Evolutionary conservation across 2,888 invertebrate genomes (phyloP), one percentile per base, ranked within the genome.

Genomic region (Idaea biselata): DNA sequence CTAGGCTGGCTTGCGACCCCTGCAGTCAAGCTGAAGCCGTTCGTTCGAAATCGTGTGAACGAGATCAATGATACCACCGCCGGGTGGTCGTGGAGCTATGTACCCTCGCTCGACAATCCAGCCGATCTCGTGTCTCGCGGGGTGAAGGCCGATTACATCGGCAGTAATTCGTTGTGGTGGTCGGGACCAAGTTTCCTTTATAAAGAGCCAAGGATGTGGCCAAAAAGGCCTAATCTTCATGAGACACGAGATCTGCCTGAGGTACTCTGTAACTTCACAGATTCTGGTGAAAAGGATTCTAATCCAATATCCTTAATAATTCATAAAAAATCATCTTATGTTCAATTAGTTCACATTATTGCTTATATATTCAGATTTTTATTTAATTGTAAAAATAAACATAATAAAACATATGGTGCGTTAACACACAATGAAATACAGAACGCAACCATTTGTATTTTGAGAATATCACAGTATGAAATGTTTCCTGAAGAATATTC

Each of bases 1-100:
- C 58, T 70, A 8, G 65, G 71, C 14, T 73, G 72, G 71, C 55
- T 73, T 2, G 18, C 55, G 8, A 55, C 65, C 1, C 55, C 67
- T 11, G 53, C 66, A n/a, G 32, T 17, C 6, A 56, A 59, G 8
- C 54, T 67, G n/a, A 68, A 70, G 54, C 62, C 66, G 0, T 71
- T 65, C 54, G 68, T 68, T n/a, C 59, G 58, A 0, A 59, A 69
- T 67, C 18, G 67, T 5, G 60, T 68, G 4, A 56, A 54, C 53
- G 67, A 70, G 31, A 65, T 65, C 6, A 59, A 60, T 31, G 65
- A 65, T 55, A 55, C 60, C 32, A n/a, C 53, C 2, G 55, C 16
- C 5, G 61, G 18, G 1, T 17, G 16, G 16, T 5, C 58, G 18
- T 66, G 63, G 59, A 33, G 54, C 3, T 61, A 65, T 16, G 63